Percentiles rank a stretch among this genome's conserved stretches.
Conservation (phyloP, 2,797 vertebrate genomes). For the Karalla daura region DNA sequence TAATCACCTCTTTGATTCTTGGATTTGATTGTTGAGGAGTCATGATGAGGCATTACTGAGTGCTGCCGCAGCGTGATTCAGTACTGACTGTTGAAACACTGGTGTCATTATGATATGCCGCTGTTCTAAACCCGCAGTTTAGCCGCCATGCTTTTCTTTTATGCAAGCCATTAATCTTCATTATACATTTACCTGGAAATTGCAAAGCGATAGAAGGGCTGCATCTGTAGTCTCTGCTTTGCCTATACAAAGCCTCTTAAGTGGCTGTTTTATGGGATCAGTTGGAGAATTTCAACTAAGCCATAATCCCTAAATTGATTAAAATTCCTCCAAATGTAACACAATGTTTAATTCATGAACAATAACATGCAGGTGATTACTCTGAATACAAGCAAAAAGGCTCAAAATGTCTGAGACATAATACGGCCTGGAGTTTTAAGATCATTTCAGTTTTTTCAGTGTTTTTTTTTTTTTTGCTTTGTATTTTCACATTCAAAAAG, state of each 20-base stretch:
- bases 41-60: slow-evolving; percentile 4
- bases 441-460: neutral
- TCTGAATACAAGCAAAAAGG: slow-evolving; percentile 42
- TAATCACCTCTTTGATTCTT: slow-evolving; percentile 38
- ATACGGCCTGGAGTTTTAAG: slow-evolving; percentile 23
- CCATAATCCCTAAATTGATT: slow-evolving; percentile 69
- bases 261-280: slow-evolving; percentile 71
- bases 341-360: slow-evolving; percentile 78
- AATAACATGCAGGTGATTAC: slow-evolving; percentile 67
- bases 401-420: slow-evolving; percentile 8
- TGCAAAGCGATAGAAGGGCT: slow-evolving; percentile 54
- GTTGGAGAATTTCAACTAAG: slow-evolving; percentile 70
- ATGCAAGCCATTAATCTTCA: slow-evolving; percentile 68
- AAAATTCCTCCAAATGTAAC: slow-evolving; percentile 69
- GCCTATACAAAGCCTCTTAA: slow-evolving; percentile 56
- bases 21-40: slow-evolving; percentile 22
- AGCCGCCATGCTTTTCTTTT: slow-evolving; percentile 51
- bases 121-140: slow-evolving; percentile 55
- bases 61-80: slow-evolving; percentile 32
- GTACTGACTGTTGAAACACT: slow-evolving; percentile 7
- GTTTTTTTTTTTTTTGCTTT: slow-evolving; percentile 17
- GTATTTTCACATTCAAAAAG: slow-evolving; percentile 7
- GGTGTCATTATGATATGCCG: slow-evolving; percentile 49
- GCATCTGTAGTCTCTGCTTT: slow-evolving; percentile 30
- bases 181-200: slow-evolving; percentile 66